Evolutionary conservation across 2,888 invertebrate genomes (phyloP), one percentile per base, ranked within the genome.

Genomic region (Miltochrista miniata): DNA sequence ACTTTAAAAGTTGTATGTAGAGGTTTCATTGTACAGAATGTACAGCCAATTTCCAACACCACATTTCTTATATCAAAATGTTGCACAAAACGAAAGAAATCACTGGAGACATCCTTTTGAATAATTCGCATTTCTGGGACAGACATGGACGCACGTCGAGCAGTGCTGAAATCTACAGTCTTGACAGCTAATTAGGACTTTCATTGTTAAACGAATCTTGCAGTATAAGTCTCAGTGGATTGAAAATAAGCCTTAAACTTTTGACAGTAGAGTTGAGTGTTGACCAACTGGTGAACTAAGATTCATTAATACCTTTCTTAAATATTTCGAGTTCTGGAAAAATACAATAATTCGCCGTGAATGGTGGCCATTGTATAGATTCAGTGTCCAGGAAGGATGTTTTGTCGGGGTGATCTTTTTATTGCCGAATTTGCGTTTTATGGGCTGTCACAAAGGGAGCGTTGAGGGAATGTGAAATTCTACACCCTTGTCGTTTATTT

Each of bases 381-480:
- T 79, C 87, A 84, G 86, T 90, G 91, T 91, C 90, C 90, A 91
- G 90, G 89, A 90, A 90, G 89, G 83, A 83, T 89, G 84, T 83
- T 89, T 87, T 85, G 82, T 80, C 78, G 77, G 87, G 82, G 85
- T 80, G 83, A 85, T 87, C 84, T 84, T 90, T 90, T 91, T 91
- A 90, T 89, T 87, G 88, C 83, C 77, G 78, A 90, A 90, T 91
- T 90, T 90, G 90, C 90, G 90, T 91, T 91, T 91, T 90, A 91
- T 90, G 80, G 87, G 69, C 79, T 79, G 82, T 84, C 81, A 74
- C 83, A 78, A 76, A 85, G 86, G 85, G 87, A 81, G 74, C 69
- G 73, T 68, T 78, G 76, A 80, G 76, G 72, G 76, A 83, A 81
- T 85, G 85, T 88, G 88, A 85, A 87, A 79, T 71, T 81, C 68